A percentile compares a stretch with the other conserved stretches of the same genome.
These are phyloP conservation scores for Noctuana brunneofusca DNA, from an alignment of 2,888 invertebrate species.

Conservation along the genomic window DNA sequence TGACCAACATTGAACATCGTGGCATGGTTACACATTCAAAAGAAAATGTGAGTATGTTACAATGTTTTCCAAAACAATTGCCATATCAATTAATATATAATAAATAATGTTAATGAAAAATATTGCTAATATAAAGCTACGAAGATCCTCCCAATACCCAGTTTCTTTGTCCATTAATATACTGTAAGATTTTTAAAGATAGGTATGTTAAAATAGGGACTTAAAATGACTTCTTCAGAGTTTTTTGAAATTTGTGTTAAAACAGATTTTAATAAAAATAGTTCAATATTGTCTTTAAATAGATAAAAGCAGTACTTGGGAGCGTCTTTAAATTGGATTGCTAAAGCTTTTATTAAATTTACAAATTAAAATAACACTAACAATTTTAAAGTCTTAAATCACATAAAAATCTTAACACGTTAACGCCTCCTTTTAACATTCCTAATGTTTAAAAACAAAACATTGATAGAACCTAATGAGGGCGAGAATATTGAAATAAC, in stretches of 20 bases:
- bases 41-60: not conserved
- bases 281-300: not conserved
- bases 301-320: conserved; percentile 12
- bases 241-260: not conserved
- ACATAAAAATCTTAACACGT: conserved; percentile 19
- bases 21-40: conserved; percentile 9
- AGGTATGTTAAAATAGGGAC: not conserved
- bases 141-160: conserved; percentile 9
- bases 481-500: conserved; percentile 4
- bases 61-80: conserved; percentile 1
- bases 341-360: conserved; percentile 26
- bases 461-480: not conserved
- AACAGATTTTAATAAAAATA: not conserved
- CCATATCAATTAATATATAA: conserved; percentile 15
- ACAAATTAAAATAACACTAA: conserved; percentile 14
- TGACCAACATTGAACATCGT: too few species aligned
- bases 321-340: conserved; percentile 13
- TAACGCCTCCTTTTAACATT: conserved; percentile 3
- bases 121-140: conserved; percentile 23
- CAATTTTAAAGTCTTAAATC: conserved; percentile 17
- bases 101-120: conserved; percentile 15
- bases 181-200: not conserved
- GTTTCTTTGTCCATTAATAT: conserved; percentile 3
- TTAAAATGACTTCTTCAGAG: not conserved
- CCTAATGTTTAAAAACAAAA: conserved; percentile 12